These are phyloP conservation scores for Metridium senile DNA, from an alignment of 92 coral and sea anemone genomes.

Conservation along the genomic window DNA sequence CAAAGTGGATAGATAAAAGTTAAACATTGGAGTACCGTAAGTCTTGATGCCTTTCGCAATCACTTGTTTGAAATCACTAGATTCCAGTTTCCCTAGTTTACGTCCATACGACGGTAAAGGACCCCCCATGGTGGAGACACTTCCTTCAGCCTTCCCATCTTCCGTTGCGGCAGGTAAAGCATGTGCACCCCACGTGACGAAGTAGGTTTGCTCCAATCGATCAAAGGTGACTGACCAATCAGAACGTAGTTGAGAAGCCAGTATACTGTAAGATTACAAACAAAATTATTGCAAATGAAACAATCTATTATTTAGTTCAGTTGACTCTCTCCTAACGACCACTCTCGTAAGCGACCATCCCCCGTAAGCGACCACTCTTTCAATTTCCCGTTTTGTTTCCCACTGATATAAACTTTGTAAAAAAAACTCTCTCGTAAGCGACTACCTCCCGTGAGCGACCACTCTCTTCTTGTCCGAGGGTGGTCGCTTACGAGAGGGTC, in stretches of 20 bases:
- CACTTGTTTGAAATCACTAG: conserved; percentile 91
- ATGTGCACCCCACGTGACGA: conserved; percentile 99
- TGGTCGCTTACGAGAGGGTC: too few species aligned
- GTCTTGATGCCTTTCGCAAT: conserved; percentile 91
- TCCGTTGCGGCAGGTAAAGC: conserved; percentile 56
- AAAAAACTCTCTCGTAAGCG: conserved; percentile 4
- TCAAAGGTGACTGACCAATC: conserved; percentile 97
- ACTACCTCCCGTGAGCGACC: conserved; percentile 9
- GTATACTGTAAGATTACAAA: conserved; percentile 43
- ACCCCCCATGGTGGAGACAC: conserved; percentile 51
- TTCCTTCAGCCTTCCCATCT: conserved; percentile 63
- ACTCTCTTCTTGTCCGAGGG: too few species aligned
- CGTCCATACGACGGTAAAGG: conserved; percentile 83
- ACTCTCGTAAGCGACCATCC: too few species aligned
- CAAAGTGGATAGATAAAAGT: background rate
- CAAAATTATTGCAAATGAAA: too few species aligned
- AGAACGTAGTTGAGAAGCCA: conserved; percentile 95
- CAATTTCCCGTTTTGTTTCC: background rate
- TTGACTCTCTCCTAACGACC: too few species aligned
- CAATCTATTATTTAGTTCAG: too few species aligned
- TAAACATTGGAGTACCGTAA: conserved; percentile 26
- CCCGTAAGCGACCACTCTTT: too few species aligned
- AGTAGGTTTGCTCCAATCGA: conserved; percentile 86
- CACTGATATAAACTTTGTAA: background rate
- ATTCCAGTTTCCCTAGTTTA: conserved; percentile 86